Conservation (phyloP, 1,140 invertebrate species). For the Watersipora subatra region DNA sequence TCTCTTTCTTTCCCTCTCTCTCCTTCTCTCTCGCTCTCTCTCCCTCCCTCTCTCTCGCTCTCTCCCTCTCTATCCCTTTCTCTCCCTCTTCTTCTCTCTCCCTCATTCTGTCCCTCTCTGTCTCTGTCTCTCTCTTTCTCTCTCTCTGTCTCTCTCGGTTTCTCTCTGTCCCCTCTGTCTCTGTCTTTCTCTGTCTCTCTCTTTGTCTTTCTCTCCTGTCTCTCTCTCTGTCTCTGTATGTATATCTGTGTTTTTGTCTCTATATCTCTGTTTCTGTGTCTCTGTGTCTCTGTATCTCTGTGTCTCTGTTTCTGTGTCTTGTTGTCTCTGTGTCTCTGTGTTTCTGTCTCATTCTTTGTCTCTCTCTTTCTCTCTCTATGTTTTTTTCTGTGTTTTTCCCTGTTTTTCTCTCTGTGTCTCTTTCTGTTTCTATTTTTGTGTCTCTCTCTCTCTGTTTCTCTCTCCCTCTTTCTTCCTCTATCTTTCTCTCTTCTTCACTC, state of each 20-base stretch:
- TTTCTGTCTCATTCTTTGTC: neutral
- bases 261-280: neutral
- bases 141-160: too few species aligned
- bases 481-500: neutral
- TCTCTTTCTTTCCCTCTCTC: too few species aligned
- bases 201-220: neutral
- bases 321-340: neutral
- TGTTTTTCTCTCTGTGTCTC: neutral
- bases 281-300: neutral
- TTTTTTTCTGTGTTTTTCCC: neutral
- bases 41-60: too few species aligned
- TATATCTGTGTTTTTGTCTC: neutral
- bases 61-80: too few species aligned
- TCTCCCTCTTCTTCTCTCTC: too few species aligned
- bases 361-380: neutral
- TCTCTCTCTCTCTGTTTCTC: neutral
- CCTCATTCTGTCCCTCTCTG: too few species aligned
- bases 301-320: neutral
- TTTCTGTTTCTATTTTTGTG: neutral
- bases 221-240: neutral
- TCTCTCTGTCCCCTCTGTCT: neutral
- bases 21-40: too few species aligned
- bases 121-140: neutral
- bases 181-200: neutral
- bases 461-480: neutral